Conservation (phyloP, 2,888 invertebrate genomes). For the Tetheella fluctuosa region DNA sequence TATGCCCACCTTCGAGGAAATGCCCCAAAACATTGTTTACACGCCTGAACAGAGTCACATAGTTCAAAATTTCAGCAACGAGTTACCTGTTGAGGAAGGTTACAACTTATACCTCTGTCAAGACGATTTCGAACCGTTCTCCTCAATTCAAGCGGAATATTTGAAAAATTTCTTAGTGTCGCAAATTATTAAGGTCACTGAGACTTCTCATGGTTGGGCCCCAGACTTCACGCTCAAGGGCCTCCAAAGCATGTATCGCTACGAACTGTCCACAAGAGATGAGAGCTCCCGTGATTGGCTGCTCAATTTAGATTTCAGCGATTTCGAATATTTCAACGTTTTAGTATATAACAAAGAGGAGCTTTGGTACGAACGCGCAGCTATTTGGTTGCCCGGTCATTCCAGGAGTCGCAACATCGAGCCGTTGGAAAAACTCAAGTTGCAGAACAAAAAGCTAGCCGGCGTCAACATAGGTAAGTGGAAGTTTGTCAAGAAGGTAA, state of each 20-base stretch:
- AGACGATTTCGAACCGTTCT: constrained; percentile 66
- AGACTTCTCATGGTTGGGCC: constrained; percentile 51
- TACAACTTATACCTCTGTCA: constrained; percentile 66
- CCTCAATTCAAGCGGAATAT: constrained; percentile 48
- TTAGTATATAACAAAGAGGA: constrained; percentile 72
- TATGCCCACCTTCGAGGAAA: constrained; percentile 10
- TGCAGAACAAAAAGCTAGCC: constrained; percentile 64
- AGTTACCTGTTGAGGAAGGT: constrained; percentile 29
- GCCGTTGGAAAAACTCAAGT: constrained; percentile 63
- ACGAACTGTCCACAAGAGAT: constrained; percentile 64
- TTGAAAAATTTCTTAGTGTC: constrained; percentile 62
- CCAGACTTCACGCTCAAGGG: constrained; percentile 63
- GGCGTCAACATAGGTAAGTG: constrained; percentile 67
- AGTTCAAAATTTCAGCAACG: neutral
- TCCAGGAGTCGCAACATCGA: constrained; percentile 59
- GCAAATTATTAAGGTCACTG: constrained; percentile 56
- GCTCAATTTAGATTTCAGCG: constrained; percentile 59
- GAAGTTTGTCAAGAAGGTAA: constrained; percentile 72
- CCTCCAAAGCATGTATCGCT: constrained; percentile 58
- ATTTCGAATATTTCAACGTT: constrained; percentile 58
- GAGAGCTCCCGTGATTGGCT: constrained; percentile 65
- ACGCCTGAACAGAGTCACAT: neutral
- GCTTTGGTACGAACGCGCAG: constrained; percentile 74
- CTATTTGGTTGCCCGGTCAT: constrained; percentile 75
- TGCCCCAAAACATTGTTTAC: constrained; percentile 4